Conservation (phyloP, 2,888 invertebrate species). For the Fragum sueziense region DNA sequence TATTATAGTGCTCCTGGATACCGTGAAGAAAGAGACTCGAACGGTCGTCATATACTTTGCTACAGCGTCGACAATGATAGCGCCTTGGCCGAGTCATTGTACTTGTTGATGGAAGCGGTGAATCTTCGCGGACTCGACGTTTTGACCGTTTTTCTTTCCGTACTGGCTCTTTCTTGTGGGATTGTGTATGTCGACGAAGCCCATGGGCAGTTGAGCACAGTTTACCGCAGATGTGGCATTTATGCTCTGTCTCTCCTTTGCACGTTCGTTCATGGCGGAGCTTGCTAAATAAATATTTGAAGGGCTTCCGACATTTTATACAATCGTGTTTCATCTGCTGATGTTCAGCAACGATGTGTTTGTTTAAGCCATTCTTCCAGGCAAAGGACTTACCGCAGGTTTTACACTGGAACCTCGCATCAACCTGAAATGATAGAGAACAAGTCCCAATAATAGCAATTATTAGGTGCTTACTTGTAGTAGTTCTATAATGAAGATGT, state of each 20-base stretch:
- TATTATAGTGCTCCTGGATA: constrained; percentile 27
- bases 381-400: neutral
- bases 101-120: neutral
- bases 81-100: neutral
- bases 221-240: neutral
- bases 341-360: neutral
- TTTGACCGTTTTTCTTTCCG: neutral
- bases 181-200: neutral
- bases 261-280: neutral
- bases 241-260: neutral
- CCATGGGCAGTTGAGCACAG: constrained; percentile 4
- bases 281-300: neutral
- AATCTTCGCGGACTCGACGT: neutral
- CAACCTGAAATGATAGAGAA: neutral
- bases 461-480: neutral
- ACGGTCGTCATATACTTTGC: constrained; percentile 11
- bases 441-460: neutral
- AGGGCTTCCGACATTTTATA: constrained; percentile 1
- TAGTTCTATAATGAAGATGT: neutral
- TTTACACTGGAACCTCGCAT: neutral
- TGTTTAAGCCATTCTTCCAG: neutral
- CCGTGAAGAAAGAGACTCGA: constrained; percentile 29
- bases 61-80: constrained; percentile 23
- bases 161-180: neutral
- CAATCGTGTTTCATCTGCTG: neutral